Percentiles rank a stretch among this genome's conserved stretches.
phyloP scores from a whole-genome alignment of 2,888 invertebrate species.

The Eudasyphora cyanicolor region DNA sequence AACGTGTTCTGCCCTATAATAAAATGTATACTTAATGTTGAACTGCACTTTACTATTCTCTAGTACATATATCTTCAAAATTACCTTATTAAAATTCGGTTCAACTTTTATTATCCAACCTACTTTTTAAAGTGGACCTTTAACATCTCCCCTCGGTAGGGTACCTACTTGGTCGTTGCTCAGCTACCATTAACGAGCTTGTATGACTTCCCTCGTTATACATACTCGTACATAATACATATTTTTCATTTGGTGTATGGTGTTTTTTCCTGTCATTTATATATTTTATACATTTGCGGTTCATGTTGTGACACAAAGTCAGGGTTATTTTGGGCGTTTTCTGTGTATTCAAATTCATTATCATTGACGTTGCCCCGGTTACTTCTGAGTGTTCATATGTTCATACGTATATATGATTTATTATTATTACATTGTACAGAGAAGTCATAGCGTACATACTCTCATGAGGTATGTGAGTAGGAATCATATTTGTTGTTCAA shows the following conservation, averaged over 20 bases:
- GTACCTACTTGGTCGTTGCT: not conserved
- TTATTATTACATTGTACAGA: not conserved
- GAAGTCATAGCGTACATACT: too few relatives aligned
- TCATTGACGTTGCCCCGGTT: conserved; percentile 8
- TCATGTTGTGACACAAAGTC: conserved; percentile 34
- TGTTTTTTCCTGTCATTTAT: not conserved
- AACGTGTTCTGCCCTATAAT: too few relatives aligned
- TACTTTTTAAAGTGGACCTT: too few relatives aligned
- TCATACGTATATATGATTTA: conserved; percentile 11
- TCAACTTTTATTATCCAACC: too few relatives aligned
- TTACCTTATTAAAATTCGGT: too few relatives aligned
- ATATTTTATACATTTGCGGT: not conserved
- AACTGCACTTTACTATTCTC: too few relatives aligned
- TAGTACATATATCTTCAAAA: too few relatives aligned
- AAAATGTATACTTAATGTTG: too few relatives aligned
- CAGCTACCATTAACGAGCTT: too few relatives aligned
- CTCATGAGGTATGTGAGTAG: conserved; percentile 16
- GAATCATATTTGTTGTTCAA: conserved; percentile 7
- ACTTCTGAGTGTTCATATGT: not conserved
- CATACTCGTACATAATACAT: not conserved
- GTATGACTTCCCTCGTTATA: not conserved
- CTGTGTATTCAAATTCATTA: conserved; percentile 48
- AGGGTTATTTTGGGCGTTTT: conserved; percentile 35
- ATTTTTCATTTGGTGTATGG: not conserved
- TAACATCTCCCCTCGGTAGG: too few relatives aligned